Percentiles rank a stretch among this genome's conserved stretches.
Evolutionary conservation across 35 echinoderm and acorn worm species (phyloP).

Genomic region (Patiria miniata): DNA sequence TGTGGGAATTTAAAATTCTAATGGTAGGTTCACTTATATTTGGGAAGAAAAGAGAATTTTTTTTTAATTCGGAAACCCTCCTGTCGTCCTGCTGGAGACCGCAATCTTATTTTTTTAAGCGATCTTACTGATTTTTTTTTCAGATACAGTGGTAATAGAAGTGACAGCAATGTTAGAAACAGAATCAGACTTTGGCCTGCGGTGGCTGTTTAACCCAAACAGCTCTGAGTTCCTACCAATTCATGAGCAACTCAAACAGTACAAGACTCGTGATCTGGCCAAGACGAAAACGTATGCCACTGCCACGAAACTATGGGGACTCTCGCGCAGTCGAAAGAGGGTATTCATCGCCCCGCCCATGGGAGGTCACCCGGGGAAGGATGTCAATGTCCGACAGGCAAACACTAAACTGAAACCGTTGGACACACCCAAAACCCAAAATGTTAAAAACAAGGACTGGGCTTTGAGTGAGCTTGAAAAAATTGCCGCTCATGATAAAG

Average conservation of each 20-base stretch:
- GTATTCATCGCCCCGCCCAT: slow-evolving; percentile 59
- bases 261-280: slow-evolving; percentile 67
- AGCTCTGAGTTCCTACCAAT: slow-evolving; percentile 71
- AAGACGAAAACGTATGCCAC: slow-evolving; percentile 69
- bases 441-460: slow-evolving; percentile 11
- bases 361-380: slow-evolving; percentile 40
- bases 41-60: too few relatives aligned
- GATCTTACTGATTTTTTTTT: too few relatives aligned
- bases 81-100: too few relatives aligned
- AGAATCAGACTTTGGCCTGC: slow-evolving; percentile 73
- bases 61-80: too few relatives aligned
- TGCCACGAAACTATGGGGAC: slow-evolving; percentile 59
- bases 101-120: too few relatives aligned
- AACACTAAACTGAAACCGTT: slow-evolving; percentile 12
- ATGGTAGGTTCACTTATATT: too few relatives aligned
- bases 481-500: slow-evolving; percentile 46
- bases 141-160: too few relatives aligned
- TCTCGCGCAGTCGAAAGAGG: slow-evolving; percentile 39
- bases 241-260: slow-evolving; percentile 75
- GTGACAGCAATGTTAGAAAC: background rate
- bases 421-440: background rate
- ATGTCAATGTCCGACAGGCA: slow-evolving; percentile 24
- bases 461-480: slow-evolving; percentile 67
- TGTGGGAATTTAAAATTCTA: too few relatives aligned
- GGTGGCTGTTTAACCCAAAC: slow-evolving; percentile 66